Conservation (phyloP, 37 sponge, comb jelly and placozoan species). For the Corticium candelabrum region DNA sequence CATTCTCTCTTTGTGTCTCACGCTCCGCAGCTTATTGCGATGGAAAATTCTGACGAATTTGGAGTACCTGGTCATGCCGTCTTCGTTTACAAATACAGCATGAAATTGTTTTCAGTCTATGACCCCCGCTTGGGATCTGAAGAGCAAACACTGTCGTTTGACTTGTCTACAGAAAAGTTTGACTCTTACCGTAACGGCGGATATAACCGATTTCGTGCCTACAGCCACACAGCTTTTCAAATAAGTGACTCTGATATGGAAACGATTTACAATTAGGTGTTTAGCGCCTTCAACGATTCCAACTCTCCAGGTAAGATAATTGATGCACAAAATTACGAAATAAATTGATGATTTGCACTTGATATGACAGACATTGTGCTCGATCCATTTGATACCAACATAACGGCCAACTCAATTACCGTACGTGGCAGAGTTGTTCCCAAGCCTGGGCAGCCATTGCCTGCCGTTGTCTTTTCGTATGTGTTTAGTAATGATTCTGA, state of each 20-base stretch:
- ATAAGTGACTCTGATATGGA: background rate
- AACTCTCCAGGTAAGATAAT: background rate
- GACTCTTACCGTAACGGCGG: background rate
- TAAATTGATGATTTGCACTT: background rate
- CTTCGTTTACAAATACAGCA: background rate
- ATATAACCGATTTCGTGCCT: background rate
- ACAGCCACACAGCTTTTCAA: background rate
- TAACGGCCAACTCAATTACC: background rate
- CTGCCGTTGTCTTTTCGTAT: background rate
- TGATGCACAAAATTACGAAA: too few species aligned
- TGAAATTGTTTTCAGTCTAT: background rate
- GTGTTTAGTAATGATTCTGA: background rate
- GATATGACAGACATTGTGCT: background rate
- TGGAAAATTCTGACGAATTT: background rate
- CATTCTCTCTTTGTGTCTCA: background rate
- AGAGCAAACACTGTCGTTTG: background rate
- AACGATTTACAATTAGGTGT: background rate
- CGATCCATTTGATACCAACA: background rate
- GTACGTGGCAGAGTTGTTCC: background rate
- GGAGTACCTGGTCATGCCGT: background rate
- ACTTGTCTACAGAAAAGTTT: background rate
- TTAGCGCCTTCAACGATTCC: too few species aligned
- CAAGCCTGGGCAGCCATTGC: background rate
- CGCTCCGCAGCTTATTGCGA: background rate
- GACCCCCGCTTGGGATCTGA: background rate